phyloP scores from a whole-genome alignment of 2,888 invertebrate species.

The Epinotia bilunana region DNA sequence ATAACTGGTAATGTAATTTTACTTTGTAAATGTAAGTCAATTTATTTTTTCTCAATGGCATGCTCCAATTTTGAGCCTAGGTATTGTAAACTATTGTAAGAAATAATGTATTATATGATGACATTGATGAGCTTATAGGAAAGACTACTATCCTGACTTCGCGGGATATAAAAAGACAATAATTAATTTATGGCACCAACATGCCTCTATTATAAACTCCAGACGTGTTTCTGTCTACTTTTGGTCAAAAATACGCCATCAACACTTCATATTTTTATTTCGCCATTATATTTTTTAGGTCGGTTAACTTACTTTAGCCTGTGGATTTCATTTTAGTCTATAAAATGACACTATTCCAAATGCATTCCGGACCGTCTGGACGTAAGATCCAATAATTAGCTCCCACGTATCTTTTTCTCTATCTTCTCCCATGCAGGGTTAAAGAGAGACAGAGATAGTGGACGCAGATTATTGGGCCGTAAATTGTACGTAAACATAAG shows the following conservation, averaged over 20 bases:
- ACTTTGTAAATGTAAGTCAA: background rate
- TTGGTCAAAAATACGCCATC: background rate
- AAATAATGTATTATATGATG: background rate
- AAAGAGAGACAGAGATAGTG: no score
- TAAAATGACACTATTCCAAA: slow-evolving; percentile 1
- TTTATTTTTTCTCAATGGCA: background rate
- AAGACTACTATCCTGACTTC: background rate
- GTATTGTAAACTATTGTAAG: background rate
- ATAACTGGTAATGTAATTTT: background rate
- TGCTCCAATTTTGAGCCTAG: background rate
- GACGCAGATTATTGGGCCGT: no score
- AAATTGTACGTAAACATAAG: no score
- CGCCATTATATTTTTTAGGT: no score
- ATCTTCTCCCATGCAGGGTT: no score
- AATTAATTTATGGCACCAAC: background rate
- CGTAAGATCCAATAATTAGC: no score
- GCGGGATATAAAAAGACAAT: background rate
- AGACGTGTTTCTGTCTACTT: background rate
- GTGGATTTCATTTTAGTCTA: slow-evolving; percentile 8
- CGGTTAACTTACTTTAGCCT: background rate
- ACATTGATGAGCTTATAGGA: background rate
- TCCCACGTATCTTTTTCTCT: background rate
- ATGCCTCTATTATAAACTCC: background rate
- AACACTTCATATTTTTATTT: background rate
- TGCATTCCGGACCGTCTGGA: no score